Evolutionary conservation across 2,797 vertebrate genomes (phyloP).

Genomic region (Corythornis leucogaster): DNA sequence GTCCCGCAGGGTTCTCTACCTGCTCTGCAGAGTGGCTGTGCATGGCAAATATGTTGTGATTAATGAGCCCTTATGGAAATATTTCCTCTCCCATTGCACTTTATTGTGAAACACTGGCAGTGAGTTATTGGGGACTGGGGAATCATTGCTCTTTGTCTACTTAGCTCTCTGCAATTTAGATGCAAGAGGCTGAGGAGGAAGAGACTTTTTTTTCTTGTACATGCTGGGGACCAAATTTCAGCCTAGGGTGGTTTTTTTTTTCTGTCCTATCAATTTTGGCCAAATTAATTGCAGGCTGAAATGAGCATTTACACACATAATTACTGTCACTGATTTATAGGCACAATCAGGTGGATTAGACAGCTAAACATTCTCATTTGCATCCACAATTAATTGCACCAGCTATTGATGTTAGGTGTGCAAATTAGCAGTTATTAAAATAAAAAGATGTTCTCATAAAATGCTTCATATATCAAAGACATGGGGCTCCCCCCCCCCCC

Average conservation of each 20-base stretch:
- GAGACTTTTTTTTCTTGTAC: background rate
- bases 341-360: constrained; percentile 39
- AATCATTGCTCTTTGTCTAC: constrained; percentile 60
- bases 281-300: constrained; percentile 53
- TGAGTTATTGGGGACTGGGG: constrained; percentile 55
- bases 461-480: constrained; percentile 38
- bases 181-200: background rate
- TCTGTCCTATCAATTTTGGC: constrained; percentile 30
- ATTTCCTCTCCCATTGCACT: constrained; percentile 63
- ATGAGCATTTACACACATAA: constrained; percentile 48
- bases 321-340: constrained; percentile 56
- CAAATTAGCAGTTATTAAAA: constrained; percentile 62
- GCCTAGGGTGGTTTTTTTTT: background rate
- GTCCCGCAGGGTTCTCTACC: constrained; percentile 43
- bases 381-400: constrained; percentile 44
- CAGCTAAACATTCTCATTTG: constrained; percentile 49
- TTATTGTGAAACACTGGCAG: constrained; percentile 57
- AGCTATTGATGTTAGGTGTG: constrained; percentile 34
- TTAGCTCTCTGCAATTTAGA: constrained; percentile 36
- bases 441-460: constrained; percentile 28
- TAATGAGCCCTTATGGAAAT: constrained; percentile 65
- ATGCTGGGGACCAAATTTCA: constrained; percentile 19
- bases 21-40: constrained; percentile 46
- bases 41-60: constrained; percentile 59
- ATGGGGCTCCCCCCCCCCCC: background rate